phyloP scores from a whole-genome alignment of 2,888 invertebrate genomes.

The Brenthis hecate region DNA sequence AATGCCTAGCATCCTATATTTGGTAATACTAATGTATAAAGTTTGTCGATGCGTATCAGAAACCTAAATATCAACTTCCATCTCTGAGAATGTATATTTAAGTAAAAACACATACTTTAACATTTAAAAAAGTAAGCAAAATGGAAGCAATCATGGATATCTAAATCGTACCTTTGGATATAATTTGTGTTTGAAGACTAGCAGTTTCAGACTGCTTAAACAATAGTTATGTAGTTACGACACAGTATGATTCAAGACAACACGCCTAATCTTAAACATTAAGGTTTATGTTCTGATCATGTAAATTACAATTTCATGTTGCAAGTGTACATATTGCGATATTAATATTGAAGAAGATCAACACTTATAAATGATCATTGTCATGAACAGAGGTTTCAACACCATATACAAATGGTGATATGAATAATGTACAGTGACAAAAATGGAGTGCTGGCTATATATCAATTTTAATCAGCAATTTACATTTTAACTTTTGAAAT shows the following conservation, averaged over 20 bases:
- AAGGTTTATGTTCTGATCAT: conserved; percentile 49
- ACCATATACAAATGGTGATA: neutral
- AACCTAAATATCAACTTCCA: neutral
- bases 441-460: neutral
- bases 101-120: neutral
- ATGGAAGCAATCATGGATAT: neutral
- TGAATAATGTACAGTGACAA: neutral
- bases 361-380: conserved; percentile 56
- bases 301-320: conserved; percentile 43
- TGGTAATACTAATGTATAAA: conserved; percentile 14
- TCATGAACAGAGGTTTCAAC: conserved; percentile 26
- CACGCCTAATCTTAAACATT: conserved; percentile 44
- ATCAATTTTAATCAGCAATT: neutral
- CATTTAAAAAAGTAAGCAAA: neutral
- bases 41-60: conserved; percentile 1
- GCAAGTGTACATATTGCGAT: conserved; percentile 64
- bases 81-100: too few relatives aligned
- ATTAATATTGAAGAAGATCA: conserved; percentile 59
- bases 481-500: neutral
- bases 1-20: conserved; percentile 21
- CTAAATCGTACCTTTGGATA: neutral
- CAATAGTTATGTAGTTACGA: conserved; percentile 4
- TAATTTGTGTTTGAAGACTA: too few relatives aligned
- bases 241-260: conserved; percentile 35
- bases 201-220: too few relatives aligned